Conservation (phyloP, 2,888 invertebrate species). For the Megaustenia siamemsis region DNA sequence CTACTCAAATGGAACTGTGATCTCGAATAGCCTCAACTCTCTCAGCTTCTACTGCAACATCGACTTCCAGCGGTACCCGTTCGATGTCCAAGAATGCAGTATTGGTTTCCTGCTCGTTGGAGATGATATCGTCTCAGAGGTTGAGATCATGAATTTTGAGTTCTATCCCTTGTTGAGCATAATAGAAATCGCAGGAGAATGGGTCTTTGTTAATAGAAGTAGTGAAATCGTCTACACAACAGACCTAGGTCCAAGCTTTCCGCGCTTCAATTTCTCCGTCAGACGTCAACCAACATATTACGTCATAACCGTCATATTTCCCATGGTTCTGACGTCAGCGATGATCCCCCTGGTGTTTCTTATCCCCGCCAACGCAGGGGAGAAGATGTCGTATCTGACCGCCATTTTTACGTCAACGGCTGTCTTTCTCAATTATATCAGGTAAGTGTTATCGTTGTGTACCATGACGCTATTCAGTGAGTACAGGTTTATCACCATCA, state of each 20-base stretch:
- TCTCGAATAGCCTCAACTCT: background rate
- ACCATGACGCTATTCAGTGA: too few species aligned
- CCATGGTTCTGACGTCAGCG: slow-evolving; percentile 48
- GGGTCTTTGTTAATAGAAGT: background rate
- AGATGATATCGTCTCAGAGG: background rate
- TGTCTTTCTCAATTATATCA: slow-evolving; percentile 19
- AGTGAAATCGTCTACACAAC: background rate
- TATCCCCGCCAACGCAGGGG: slow-evolving; percentile 35
- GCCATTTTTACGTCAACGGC: slow-evolving; percentile 41
- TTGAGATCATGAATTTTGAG: background rate
- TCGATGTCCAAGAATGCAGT: slow-evolving; percentile 21
- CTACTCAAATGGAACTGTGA: background rate
- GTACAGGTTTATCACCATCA: too few species aligned
- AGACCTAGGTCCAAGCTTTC: background rate
- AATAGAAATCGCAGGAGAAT: background rate
- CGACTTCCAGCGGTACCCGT: slow-evolving; percentile 17
- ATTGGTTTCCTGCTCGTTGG: background rate
- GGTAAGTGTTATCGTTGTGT: background rate
- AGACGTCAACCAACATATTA: slow-evolving; percentile 32
- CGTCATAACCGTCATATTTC: slow-evolving; percentile 46
- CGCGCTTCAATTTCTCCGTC: background rate
- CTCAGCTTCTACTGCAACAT: background rate
- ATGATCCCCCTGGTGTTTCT: slow-evolving; percentile 52
- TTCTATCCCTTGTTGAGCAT: background rate
- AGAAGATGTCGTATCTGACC: slow-evolving; percentile 40